phyloP scores from a whole-genome alignment of 2,113 vertebrate species.

The Potamarius usumacintae region DNA sequence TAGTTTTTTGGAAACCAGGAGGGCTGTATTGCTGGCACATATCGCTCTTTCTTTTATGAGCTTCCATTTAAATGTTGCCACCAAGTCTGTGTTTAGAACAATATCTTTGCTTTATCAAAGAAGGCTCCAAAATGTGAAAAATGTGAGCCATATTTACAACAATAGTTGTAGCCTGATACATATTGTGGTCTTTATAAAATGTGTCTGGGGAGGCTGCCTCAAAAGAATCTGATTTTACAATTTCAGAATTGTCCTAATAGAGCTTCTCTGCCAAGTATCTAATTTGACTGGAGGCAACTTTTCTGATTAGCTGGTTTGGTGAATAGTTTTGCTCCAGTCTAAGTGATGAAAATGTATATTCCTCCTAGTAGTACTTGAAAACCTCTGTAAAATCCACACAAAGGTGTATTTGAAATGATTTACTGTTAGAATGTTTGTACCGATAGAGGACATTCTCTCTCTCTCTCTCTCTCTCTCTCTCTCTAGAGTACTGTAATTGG shows the following conservation, averaged over 20 bases:
- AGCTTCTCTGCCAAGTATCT: slow-evolving; percentile 50
- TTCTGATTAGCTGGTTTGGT: slow-evolving; percentile 13
- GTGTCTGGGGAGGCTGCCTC: slow-evolving; percentile 60
- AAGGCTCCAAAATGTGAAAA: slow-evolving; percentile 55
- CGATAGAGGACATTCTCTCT: not conserved
- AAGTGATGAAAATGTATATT: slow-evolving; percentile 22
- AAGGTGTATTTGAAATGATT: slow-evolving; percentile 45
- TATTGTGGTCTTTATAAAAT: slow-evolving; percentile 58
- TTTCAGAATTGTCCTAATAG: slow-evolving; percentile 56
- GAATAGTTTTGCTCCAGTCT: not conserved
- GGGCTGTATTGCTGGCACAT: slow-evolving; percentile 28
- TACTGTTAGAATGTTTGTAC: slow-evolving; percentile 36
- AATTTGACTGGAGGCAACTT: not conserved
- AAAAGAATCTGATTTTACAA: slow-evolving; percentile 64
- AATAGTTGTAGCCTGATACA: slow-evolving; percentile 42
- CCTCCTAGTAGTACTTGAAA: slow-evolving; percentile 21
- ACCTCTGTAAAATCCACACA: slow-evolving; percentile 22
- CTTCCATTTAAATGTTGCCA: slow-evolving; percentile 38
- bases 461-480: slow-evolving; percentile 1
- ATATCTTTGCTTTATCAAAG: slow-evolving; percentile 64
- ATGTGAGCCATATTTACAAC: slow-evolving; percentile 51
- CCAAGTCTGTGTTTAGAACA: slow-evolving; percentile 47
- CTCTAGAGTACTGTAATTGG: slow-evolving; percentile 35
- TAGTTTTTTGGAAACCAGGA: slow-evolving; percentile 2
- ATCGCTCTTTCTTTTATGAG: slow-evolving; percentile 39